Evolutionary conservation across 2,113 vertebrate genomes (phyloP).

Genomic region (Chaetorhynchus papuensis): DNA sequence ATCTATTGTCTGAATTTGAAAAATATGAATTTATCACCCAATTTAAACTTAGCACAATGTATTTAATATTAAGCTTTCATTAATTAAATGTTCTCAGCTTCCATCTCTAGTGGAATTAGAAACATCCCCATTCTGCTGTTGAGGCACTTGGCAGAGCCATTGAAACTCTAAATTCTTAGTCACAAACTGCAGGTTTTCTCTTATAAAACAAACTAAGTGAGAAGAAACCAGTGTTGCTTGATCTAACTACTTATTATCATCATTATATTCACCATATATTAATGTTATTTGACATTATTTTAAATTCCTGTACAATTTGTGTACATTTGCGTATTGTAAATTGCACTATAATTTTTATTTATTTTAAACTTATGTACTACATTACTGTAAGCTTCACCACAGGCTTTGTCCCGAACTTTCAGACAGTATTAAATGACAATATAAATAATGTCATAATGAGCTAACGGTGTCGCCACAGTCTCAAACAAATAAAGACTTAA

Average conservation of each 20-base stretch:
- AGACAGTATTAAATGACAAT: neutral
- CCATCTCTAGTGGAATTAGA: neutral
- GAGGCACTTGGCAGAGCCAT: neutral
- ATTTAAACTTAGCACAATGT: neutral
- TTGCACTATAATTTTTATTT: neutral
- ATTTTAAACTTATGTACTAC: neutral
- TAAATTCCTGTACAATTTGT: neutral
- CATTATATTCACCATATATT: neutral
- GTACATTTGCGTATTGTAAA: neutral
- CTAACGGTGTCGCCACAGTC: neutral
- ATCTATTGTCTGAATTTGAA: neutral
- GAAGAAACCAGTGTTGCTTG: neutral
- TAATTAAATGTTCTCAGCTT: neutral
- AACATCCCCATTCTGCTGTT: neutral
- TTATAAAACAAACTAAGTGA: neutral
- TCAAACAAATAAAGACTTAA: neutral
- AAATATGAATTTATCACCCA: neutral
- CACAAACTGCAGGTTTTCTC: neutral
- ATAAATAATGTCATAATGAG: neutral
- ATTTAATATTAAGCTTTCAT: neutral
- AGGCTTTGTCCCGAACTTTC: neutral
- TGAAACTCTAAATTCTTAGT: neutral
- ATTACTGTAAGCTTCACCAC: neutral
- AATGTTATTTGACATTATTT: neutral
- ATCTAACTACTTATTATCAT: neutral